A percentile compares a stretch with the other conserved stretches of the same genome.
phyloP scores from a whole-genome alignment of 2,797 vertebrate genomes.

The Aeoliscus strigatus region DNA sequence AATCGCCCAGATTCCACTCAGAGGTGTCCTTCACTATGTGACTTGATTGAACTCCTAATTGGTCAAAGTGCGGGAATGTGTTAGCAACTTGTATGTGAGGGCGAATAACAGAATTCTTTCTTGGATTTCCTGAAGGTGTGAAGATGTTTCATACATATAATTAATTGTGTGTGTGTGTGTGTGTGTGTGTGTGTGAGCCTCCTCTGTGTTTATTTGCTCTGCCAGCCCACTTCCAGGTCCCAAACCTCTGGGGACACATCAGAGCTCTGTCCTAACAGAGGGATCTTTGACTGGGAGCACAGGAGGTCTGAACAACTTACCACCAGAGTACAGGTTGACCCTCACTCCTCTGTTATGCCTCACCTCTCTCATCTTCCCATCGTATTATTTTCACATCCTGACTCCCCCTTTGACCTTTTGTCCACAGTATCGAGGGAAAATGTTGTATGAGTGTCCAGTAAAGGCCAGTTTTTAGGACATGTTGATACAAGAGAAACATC shows the following conservation, averaged over 20 bases:
- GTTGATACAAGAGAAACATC: no score
- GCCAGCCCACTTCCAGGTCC: constrained; percentile 68
- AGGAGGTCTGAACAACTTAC: constrained; percentile 53
- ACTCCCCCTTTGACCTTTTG: constrained; percentile 8
- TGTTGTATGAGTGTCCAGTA: no score
- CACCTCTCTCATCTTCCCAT: constrained; percentile 32
- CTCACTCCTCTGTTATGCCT: constrained; percentile 20
- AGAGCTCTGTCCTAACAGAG: constrained; percentile 56
- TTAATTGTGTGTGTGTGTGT: no score
- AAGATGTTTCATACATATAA: constrained; percentile 18
- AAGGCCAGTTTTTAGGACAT: no score
- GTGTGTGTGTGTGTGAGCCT: constrained; percentile 32
- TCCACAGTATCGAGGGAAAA: no score
- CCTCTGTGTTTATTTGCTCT: constrained; percentile 73
- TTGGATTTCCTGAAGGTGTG: constrained; percentile 30
- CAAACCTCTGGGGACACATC: constrained; percentile 64
- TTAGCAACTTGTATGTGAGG: no score
- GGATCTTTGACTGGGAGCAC: constrained; percentile 62
- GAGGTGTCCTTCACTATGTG: no score
- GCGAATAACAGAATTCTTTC: no score
- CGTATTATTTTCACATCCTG: constrained; percentile 7
- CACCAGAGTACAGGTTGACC: constrained; percentile 39
- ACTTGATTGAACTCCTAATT: no score
- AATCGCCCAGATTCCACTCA: no score
- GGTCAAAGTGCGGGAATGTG: no score